phyloP scores from a whole-genome alignment of 1,140 invertebrate genomes.

The Pachyrhynchus sulphureomaculatus region DNA sequence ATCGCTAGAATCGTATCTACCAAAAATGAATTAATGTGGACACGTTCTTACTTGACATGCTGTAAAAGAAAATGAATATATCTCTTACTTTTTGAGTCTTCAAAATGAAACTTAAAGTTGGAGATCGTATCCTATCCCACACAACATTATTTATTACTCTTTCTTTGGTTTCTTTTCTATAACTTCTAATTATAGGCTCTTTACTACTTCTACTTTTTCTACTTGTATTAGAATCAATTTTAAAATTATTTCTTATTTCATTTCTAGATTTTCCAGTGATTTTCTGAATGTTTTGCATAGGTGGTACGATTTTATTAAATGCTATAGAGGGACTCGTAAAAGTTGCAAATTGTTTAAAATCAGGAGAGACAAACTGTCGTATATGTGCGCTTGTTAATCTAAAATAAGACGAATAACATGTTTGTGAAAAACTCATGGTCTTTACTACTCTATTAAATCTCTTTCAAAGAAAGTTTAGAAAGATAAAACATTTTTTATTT shows the following conservation, averaged over 20 bases:
- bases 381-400: slow-evolving; percentile 28
- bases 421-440: background rate
- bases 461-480: no score
- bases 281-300: background rate
- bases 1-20: no score
- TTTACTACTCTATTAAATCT: no score
- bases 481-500: no score
- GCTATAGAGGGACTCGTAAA: slow-evolving; percentile 3
- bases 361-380: slow-evolving; percentile 32
- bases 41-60: background rate
- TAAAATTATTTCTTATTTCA: background rate
- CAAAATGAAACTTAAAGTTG: slow-evolving; percentile 23
- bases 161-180: background rate
- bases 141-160: background rate
- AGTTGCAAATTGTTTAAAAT: slow-evolving; percentile 13
- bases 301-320: background rate
- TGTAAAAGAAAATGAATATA: background rate
- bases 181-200: background rate
- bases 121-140: background rate
- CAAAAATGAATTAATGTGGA: no score
- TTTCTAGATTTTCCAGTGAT: background rate
- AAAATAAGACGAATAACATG: background rate
- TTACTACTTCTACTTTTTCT: background rate
- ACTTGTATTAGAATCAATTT: background rate
- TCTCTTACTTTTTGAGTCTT: slow-evolving; percentile 14